These are phyloP conservation scores for Mythimna vitellina DNA, from an alignment of 2,888 invertebrate genomes.

Conservation along the genomic window DNA sequence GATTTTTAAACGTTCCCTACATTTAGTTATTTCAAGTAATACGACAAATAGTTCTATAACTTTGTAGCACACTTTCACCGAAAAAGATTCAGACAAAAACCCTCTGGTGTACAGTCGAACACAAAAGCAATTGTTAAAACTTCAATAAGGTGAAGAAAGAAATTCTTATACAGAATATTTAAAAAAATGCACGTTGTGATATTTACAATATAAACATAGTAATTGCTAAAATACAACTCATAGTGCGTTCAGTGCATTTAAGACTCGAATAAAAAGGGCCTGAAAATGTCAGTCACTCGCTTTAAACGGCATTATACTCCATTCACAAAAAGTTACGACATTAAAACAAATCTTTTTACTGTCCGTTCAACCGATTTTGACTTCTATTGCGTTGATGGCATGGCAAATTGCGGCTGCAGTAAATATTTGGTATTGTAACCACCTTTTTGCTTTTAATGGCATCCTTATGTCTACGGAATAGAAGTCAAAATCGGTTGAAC, in stretches of 20 bases:
- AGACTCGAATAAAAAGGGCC: constrained; percentile 10
- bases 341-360: too few relatives aligned
- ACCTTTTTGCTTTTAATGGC: too few relatives aligned
- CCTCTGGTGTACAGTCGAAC: not conserved
- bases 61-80: not conserved
- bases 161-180: constrained; percentile 48
- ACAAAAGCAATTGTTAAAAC: constrained; percentile 11
- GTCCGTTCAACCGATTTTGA: too few relatives aligned
- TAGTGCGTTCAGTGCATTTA: constrained; percentile 36
- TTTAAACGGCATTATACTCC: not conserved
- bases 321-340: too few relatives aligned
- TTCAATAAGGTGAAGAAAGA: constrained; percentile 28
- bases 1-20: not conserved
- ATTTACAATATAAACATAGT: constrained; percentile 68
- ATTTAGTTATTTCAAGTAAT: not conserved
- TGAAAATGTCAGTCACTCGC: constrained; percentile 24
- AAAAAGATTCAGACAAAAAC: not conserved
- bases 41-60: not conserved
- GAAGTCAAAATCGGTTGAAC: too few relatives aligned
- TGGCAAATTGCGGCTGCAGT: too few relatives aligned
- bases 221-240: constrained; percentile 45
- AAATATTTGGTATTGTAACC: too few relatives aligned
- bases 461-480: too few relatives aligned
- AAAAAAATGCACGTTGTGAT: constrained; percentile 60
- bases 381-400: too few relatives aligned